A percentile compares a stretch with the other conserved stretches of the same genome.
phyloP scores from a whole-genome alignment of 2,888 invertebrate species.

The Ashinkailepas kermadecensis region DNA sequence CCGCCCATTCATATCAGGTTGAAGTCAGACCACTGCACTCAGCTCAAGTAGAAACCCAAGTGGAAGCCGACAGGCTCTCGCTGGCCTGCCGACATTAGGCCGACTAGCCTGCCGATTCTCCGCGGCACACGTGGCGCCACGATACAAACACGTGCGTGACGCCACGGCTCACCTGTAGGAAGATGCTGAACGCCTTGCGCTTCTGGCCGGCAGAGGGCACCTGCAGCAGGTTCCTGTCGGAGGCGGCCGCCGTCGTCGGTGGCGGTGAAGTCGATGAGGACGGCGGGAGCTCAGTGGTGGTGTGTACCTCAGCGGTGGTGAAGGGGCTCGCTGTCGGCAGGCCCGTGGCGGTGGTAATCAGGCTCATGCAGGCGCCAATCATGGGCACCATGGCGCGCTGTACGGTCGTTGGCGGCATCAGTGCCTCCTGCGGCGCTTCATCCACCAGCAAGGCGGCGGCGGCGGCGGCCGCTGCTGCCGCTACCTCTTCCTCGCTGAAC shows the following conservation, averaged over 20 bases:
- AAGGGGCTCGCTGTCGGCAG: neutral
- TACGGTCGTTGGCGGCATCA: neutral
- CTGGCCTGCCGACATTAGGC: too few species aligned
- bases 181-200: constrained; percentile 13
- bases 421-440: neutral
- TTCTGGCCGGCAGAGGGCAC: neutral
- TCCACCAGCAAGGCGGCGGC: neutral
- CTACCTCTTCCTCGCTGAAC: neutral
- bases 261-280: neutral
- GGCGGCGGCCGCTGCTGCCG: neutral
- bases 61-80: too few species aligned
- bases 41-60: too few species aligned
- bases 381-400: neutral
- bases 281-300: neutral
- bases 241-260: too few species aligned
- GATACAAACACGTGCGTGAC: too few species aligned
- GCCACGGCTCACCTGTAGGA: neutral
- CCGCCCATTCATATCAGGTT: too few species aligned
- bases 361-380: neutral
- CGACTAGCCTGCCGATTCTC: too few species aligned
- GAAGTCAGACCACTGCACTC: too few species aligned
- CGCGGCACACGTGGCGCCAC: too few species aligned
- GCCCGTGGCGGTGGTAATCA: neutral
- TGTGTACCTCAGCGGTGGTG: too few species aligned
- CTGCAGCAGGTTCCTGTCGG: constrained; percentile 4